phyloP scores from a whole-genome alignment of 92 coral and sea anemone species.

The Hydrozoanthus gracilis region DNA sequence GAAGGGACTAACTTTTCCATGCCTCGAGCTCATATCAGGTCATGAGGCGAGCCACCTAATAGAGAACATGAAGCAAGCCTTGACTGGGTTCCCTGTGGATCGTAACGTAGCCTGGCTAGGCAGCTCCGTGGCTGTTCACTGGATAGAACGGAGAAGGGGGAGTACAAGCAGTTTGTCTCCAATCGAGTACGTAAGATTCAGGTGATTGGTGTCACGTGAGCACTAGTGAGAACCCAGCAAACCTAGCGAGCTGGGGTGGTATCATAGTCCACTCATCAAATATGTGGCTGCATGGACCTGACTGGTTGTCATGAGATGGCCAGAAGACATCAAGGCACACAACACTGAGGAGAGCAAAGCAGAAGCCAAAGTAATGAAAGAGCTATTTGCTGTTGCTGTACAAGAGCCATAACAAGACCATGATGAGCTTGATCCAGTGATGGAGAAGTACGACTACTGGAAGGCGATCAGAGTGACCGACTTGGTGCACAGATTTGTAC shows the following conservation, averaged over 20 bases:
- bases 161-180: slow-evolving; percentile 72
- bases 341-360: slow-evolving; percentile 63
- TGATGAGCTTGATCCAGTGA: slow-evolving; percentile 8
- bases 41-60: slow-evolving; percentile 36
- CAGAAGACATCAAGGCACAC: slow-evolving; percentile 58
- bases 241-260: slow-evolving; percentile 70
- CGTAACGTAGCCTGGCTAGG: slow-evolving; percentile 49
- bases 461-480: neutral
- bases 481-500: neutral
- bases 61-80: slow-evolving; percentile 65
- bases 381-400: slow-evolving; percentile 69
- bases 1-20: slow-evolving; percentile 42
- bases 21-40: slow-evolving; percentile 37
- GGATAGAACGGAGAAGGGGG: slow-evolving; percentile 55
- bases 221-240: slow-evolving; percentile 71
- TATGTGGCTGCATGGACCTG: slow-evolving; percentile 79
- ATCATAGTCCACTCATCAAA: slow-evolving; percentile 43
- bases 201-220: slow-evolving; percentile 71
- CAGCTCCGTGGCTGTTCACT: neutral
- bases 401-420: slow-evolving; percentile 20
- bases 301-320: slow-evolving; percentile 72
- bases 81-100: slow-evolving; percentile 65
- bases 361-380: slow-evolving; percentile 64
- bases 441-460: slow-evolving; percentile 5
- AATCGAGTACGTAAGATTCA: slow-evolving; percentile 68